Evolutionary conservation across 2,797 vertebrate species (phyloP).

Genomic region (Intellagama lesueurii): DNA sequence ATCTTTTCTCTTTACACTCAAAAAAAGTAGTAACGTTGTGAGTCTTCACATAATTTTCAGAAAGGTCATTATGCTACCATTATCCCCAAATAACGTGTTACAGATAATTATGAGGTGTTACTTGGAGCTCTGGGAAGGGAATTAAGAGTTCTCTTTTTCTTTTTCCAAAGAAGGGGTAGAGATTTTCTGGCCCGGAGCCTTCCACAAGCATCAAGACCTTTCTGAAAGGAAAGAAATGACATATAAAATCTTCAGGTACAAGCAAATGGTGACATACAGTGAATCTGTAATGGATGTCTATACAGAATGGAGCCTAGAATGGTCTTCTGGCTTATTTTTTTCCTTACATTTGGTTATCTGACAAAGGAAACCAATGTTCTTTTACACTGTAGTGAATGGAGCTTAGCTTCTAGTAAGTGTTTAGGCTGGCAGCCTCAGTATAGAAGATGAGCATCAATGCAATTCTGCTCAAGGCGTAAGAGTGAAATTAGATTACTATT

Average conservation of each 20-base stretch:
- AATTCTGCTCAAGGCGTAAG: constrained; percentile 1
- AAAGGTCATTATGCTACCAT: too few species aligned
- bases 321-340: not conserved
- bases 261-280: not conserved
- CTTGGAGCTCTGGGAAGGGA: too few species aligned
- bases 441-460: not conserved
- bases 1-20: too few species aligned
- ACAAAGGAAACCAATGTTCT: not conserved
- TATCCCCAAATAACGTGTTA: too few species aligned
- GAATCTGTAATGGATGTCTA: not conserved
- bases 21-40: too few species aligned
- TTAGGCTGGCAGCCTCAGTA: not conserved
- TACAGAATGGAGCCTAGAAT: not conserved
- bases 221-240: too few species aligned
- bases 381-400: not conserved
- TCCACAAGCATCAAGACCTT: too few species aligned
- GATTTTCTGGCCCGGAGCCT: too few species aligned
- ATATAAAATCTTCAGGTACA: not conserved
- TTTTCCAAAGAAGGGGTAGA: too few species aligned
- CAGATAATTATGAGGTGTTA: too few species aligned
- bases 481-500: constrained; percentile 24
- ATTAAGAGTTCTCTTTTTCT: too few species aligned
- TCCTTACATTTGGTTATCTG: not conserved
- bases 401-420: not conserved
- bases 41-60: too few species aligned